A percentile compares a stretch with the other conserved stretches of the same genome.
phyloP scores from a whole-genome alignment of 2,797 vertebrate genomes.

The Gobio occitaniae region DNA sequence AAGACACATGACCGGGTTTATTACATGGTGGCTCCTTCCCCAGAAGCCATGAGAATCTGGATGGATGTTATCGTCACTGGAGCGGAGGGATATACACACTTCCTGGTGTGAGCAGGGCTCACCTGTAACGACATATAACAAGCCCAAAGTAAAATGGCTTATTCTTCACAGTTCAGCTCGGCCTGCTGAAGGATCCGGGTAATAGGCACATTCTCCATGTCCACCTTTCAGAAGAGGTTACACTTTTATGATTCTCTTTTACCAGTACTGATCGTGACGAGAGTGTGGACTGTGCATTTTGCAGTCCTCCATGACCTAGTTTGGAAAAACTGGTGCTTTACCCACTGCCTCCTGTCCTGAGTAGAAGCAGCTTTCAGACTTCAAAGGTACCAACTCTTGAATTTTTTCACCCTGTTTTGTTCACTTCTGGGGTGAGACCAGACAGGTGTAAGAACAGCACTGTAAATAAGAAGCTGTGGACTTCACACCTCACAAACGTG shows the following conservation, averaged over 20 bases:
- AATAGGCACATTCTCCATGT: background rate
- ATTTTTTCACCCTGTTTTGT: background rate
- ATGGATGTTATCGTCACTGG: constrained; percentile 98
- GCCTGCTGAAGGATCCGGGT: background rate
- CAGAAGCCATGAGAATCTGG: constrained; percentile 98
- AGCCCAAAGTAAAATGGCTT: background rate
- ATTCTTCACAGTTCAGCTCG: constrained; percentile 1
- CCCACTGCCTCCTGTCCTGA: constrained; percentile 2
- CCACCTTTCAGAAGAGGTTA: constrained; percentile 1
- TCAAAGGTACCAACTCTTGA: constrained; percentile 26
- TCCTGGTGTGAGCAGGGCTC: constrained; percentile 82
- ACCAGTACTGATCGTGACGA: background rate
- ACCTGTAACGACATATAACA: constrained; percentile 21
- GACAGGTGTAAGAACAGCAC: background rate
- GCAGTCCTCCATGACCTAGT: constrained; percentile 15
- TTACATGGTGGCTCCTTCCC: constrained; percentile 95
- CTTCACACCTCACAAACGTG: background rate
- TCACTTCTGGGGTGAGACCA: background rate
- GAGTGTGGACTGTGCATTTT: background rate
- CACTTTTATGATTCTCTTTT: constrained; percentile 5
- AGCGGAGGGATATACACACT: constrained; percentile 95
- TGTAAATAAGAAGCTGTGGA: constrained; percentile 17
- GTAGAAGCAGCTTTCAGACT: constrained; percentile 20
- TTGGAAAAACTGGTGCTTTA: constrained; percentile 23
- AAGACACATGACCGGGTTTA: constrained; percentile 97